Evolutionary conservation across 2,113 vertebrate species (phyloP).

Genomic region (Macaca nemestrina): DNA sequence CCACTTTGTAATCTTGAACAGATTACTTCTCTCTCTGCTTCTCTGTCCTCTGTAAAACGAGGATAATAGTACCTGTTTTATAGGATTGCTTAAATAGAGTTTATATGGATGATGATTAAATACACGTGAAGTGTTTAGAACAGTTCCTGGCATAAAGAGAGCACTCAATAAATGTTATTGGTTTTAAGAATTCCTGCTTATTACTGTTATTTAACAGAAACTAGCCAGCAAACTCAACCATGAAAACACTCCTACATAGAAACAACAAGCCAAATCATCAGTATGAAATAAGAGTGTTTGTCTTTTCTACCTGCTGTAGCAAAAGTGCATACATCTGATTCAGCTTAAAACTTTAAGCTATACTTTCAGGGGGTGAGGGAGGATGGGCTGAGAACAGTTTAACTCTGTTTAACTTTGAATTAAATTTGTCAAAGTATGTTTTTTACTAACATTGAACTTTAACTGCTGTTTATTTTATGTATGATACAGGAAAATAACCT

Average conservation of each 20-base stretch:
- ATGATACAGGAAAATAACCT: neutral
- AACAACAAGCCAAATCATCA: neutral
- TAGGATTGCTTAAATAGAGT: neutral
- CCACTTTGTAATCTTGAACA: neutral
- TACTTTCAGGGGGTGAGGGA: neutral
- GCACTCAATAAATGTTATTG: constrained; percentile 9
- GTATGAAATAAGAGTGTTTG: constrained; percentile 1
- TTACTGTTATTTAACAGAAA: constrained; percentile 18
- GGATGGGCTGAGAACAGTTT: neutral
- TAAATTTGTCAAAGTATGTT: constrained; percentile 1
- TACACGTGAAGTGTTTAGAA: neutral
- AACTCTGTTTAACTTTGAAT: constrained; percentile 9
- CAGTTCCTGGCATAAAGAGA: neutral
- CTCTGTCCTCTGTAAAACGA: neutral
- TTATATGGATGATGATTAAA: neutral
- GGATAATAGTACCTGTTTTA: neutral
- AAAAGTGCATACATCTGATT: neutral
- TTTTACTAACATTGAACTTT: constrained; percentile 7
- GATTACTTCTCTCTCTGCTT: neutral
- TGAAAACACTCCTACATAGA: constrained; percentile 26
- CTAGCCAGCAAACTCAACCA: neutral
- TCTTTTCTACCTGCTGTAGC: neutral
- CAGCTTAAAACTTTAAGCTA: neutral
- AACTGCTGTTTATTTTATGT: neutral
- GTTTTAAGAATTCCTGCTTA: neutral